phyloP scores from a whole-genome alignment of 2,113 vertebrate genomes.

The Eulacestoma nigropectus region DNA sequence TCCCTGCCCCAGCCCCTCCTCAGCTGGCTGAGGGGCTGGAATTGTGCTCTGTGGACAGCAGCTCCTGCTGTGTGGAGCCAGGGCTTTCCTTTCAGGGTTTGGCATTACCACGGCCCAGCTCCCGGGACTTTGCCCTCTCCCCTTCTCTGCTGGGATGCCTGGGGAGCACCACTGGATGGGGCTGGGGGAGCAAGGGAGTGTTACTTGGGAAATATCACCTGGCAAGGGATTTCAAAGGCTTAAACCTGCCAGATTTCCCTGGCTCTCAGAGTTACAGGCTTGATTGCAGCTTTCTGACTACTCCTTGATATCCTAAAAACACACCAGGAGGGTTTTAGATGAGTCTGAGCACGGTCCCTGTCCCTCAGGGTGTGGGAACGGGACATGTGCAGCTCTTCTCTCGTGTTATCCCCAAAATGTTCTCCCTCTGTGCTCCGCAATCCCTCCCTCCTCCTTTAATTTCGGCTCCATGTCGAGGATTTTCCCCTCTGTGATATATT shows the following conservation, averaged over 20 bases:
- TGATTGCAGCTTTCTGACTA: background rate
- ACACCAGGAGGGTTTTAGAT: background rate
- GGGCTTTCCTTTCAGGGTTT: background rate
- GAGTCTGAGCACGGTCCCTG: accelerated
- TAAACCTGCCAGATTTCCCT: background rate
- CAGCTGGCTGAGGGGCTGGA: background rate
- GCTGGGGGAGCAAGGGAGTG: background rate
- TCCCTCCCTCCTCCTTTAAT: background rate
- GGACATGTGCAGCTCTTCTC: accelerated
- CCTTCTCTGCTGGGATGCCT: background rate
- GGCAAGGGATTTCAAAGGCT: background rate
- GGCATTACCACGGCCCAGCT: background rate
- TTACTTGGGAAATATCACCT: background rate
- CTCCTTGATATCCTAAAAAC: background rate
- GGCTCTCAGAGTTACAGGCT: background rate
- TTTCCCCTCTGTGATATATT: conserved; percentile 27
- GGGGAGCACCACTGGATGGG: background rate
- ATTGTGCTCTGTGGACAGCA: accelerated
- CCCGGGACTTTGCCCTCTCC: background rate
- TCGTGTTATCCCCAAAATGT: background rate
- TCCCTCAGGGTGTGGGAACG: background rate
- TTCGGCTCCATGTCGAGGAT: background rate
- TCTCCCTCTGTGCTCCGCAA: background rate
- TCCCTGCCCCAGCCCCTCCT: background rate
- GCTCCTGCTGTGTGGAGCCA: background rate